These are phyloP conservation scores for Myzus persicae DNA, from an alignment of 1,140 invertebrate genomes.

Conservation along the genomic window DNA sequence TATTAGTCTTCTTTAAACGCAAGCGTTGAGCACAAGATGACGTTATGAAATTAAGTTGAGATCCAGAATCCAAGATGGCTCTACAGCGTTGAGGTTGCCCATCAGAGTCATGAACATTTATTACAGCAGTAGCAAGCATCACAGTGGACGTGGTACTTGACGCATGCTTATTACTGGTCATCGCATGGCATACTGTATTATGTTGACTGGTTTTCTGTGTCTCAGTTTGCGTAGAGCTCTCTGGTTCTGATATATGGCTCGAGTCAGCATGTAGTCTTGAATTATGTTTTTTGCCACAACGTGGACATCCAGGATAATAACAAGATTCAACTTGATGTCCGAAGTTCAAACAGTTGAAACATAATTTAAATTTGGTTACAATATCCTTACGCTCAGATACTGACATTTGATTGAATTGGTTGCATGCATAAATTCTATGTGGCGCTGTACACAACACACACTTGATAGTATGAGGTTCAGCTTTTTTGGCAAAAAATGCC, in stretches of 20 bases:
- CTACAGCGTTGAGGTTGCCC: not conserved
- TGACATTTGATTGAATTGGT: not conserved
- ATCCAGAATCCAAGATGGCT: not conserved
- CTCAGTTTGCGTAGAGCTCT: not conserved
- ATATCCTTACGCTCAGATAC: not conserved
- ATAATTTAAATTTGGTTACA: not conserved
- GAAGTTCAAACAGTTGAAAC: not conserved
- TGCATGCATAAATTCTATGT: not conserved
- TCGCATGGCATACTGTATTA: not conserved
- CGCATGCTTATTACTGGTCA: not conserved
- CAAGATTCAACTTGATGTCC: not conserved
- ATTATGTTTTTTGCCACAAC: not conserved
- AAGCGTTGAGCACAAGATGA: not conserved
- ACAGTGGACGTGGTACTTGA: not conserved
- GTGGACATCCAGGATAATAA: not conserved
- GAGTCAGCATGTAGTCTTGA: not conserved
- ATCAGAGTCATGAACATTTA: not conserved
- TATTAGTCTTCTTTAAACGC: not conserved
- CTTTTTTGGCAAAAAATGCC: not conserved
- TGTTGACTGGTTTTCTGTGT: not conserved
- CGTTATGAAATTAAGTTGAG: not conserved
- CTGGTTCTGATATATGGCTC: not conserved
- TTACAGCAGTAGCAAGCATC: not conserved
- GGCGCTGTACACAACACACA: not conserved
- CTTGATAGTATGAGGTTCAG: not conserved